Base-by-base conservation (phyloP, 2,888 invertebrate genomes). In the Hydrotaea diabolus region DNA sequence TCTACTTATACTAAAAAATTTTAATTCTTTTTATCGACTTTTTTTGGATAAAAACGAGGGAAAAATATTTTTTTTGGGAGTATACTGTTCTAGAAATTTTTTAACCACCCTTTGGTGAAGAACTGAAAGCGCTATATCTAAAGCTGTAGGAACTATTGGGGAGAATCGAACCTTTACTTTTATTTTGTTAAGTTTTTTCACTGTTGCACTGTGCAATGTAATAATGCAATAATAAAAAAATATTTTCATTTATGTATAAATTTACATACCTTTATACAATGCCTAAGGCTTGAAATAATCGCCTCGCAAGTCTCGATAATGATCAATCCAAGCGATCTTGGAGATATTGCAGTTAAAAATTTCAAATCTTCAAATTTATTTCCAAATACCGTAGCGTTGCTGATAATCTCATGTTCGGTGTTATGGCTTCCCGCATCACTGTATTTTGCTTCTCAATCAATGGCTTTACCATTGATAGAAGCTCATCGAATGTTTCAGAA, bases 341-440 rank as follows among this genome's bases (percentile, higher is more conserved):
- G 64, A 8, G 64, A 75, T 23, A 83, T 80, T 46, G 57, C 77
- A 26, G 83, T 85, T 74, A 81, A 75, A 81, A 85, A 80, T 72
- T 83, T 83, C 8, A 86, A 77, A 49, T 83, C 80, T 79, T 86
- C 80, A 80, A 74, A 85, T 46, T 80, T 82, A 39, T 76, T 23
- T 49, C 80, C 83, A 84, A 80, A 64, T 75, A 86, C 21, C 83
- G 75, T n/a, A 83, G 73, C 49, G 83, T 83, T 23, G 82, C 55
- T 53, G 80, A 77, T 55, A 86, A 71, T 43, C 77, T 74, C 77
- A 78, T 80, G 72, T 71, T 83, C 15, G 77, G 23, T 72, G 79
- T 43, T 53, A 86, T 86, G 72, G 81, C 53, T 39, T 84, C 79
- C 55, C 76, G 80, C 79, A 83, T 79, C 17, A 69, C 31, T 23